Percentiles rank a stretch among this genome's conserved stretches.
phyloP scores from a whole-genome alignment of 1,140 invertebrate species.

The Drosophila ohnishii region DNA sequence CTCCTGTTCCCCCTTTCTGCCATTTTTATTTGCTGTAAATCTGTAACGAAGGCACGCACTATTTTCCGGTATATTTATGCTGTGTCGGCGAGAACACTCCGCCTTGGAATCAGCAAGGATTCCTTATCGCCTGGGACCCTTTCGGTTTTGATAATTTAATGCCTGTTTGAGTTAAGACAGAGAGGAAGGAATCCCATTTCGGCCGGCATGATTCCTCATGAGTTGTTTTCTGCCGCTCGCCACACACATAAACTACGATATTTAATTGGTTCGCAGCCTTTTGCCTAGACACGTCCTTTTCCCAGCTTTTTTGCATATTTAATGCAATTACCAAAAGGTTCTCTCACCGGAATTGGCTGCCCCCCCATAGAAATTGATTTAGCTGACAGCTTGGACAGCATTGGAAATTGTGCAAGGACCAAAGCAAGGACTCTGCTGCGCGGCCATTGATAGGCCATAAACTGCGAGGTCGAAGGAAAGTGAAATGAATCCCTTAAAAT shows the following conservation, averaged over 20 bases:
- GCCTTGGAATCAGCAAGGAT: constrained; percentile 10
- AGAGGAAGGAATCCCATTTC: constrained; percentile 52
- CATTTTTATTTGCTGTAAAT: constrained; percentile 71
- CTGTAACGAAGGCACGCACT: constrained; percentile 79
- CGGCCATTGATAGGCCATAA: constrained; percentile 42
- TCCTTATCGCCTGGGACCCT: constrained; percentile 37
- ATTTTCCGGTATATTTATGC: constrained; percentile 68
- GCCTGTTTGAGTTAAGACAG: constrained; percentile 73
- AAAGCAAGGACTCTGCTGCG: constrained; percentile 10
- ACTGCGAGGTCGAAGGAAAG: constrained; percentile 3
- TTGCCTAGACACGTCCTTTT: constrained; percentile 60
- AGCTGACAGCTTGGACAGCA: constrained; percentile 41
- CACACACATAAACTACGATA: constrained; percentile 70
- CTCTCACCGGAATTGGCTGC: constrained; percentile 50
- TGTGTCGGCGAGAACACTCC: constrained; percentile 61
- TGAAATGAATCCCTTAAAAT: constrained; percentile 9
- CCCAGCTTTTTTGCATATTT: constrained; percentile 74
- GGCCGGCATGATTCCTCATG: constrained; percentile 53
- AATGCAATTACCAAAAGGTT: constrained; percentile 81
- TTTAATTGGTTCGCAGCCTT: constrained; percentile 71
- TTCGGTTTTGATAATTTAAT: constrained; percentile 79
- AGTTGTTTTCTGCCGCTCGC: constrained; percentile 44
- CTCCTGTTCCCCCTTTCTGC: background rate
- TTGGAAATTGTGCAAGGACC: constrained; percentile 32
- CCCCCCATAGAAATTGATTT: constrained; percentile 62